Conservation (phyloP, 2,888 invertebrate genomes). For the Apamea crenata region DNA sequence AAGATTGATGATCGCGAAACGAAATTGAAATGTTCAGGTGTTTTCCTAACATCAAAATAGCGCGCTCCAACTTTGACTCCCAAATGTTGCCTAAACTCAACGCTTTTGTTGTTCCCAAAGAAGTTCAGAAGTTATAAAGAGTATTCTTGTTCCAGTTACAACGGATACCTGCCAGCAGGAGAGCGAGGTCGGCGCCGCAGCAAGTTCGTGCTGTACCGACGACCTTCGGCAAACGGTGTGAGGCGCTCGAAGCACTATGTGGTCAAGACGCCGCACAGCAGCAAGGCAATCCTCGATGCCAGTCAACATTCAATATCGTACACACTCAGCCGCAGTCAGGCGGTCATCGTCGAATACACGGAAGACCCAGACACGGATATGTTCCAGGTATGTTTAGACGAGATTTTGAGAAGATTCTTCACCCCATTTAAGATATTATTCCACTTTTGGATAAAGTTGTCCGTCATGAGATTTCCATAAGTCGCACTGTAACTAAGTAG, state of each 20-base stretch:
- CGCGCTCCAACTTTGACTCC: conserved; percentile 18
- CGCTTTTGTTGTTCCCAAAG: conserved; percentile 6
- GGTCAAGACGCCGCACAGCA: conserved; percentile 98
- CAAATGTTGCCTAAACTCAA: conserved; percentile 32
- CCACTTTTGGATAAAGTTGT: neutral
- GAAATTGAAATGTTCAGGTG: conserved; percentile 33
- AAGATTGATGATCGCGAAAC: conserved; percentile 48
- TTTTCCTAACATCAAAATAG: conserved; percentile 39
- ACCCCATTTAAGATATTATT: neutral
- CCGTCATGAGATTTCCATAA: neutral
- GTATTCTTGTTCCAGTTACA: conserved; percentile 92
- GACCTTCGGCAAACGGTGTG: conserved; percentile 97
- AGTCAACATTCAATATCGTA: conserved; percentile 99
- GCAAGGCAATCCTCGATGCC: conserved; percentile 98
- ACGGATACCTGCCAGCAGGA: conserved; percentile 97
- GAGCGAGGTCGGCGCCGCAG: conserved; percentile 98
- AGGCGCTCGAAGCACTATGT: conserved; percentile 98
- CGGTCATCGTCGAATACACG: conserved; percentile 99
- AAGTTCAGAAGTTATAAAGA: conserved; percentile 13
- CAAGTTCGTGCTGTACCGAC: conserved; percentile 97
- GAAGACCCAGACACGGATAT: conserved; percentile 99
- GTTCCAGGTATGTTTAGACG: conserved; percentile 95
- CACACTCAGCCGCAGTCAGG: conserved; percentile 98
- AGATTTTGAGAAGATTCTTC: neutral
- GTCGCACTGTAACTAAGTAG: neutral